These are phyloP conservation scores for Metridium senile DNA, from an alignment of 92 coral and sea anemone genomes.

Conservation along the genomic window DNA sequence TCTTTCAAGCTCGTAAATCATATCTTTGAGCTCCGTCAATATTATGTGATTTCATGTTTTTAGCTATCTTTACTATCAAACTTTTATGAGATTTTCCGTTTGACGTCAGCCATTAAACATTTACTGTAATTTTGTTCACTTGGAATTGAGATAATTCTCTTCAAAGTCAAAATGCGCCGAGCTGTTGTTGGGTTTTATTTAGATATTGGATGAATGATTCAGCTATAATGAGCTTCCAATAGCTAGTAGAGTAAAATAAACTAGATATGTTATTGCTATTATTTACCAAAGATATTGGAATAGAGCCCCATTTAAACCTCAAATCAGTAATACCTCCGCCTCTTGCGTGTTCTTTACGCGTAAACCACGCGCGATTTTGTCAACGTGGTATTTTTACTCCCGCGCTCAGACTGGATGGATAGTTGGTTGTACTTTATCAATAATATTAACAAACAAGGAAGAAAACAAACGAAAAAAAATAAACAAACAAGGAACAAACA, in stretches of 20 bases:
- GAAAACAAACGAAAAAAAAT: not conserved
- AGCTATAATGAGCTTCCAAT: no score
- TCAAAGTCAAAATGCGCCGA: no score
- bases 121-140: not conserved
- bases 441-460: not conserved
- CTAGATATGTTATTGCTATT: not conserved
- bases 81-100: no score
- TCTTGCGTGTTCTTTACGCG: not conserved
- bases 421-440: no score
- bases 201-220: not conserved
- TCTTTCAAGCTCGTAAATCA: no score
- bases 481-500: not conserved
- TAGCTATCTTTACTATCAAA: no score
- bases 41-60: no score
- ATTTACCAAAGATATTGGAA: not conserved
- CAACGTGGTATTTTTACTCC: not conserved
- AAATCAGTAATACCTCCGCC: not conserved
- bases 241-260: no score
- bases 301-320: not conserved
- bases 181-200: not conserved
- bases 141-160: not conserved
- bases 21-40: no score
- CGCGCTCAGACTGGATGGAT: not conserved
- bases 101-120: not conserved
- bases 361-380: not conserved